Percentiles rank a stretch among this genome's conserved stretches.
These are phyloP conservation scores for Laticauda colubrina DNA, from an alignment of 2,113 vertebrate genomes.

Conservation along the genomic window DNA sequence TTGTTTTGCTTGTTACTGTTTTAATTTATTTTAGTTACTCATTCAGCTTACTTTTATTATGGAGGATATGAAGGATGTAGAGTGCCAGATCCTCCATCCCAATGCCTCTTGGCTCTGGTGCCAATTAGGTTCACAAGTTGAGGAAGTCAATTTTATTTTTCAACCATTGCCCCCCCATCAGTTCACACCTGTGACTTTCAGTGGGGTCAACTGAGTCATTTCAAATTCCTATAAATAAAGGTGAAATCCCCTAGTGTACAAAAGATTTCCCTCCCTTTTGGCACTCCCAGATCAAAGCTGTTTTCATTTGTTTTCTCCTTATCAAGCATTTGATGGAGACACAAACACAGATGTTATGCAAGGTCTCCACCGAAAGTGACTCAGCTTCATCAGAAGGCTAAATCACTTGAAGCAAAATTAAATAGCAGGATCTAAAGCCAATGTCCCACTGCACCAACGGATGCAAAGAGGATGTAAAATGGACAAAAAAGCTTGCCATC, in stretches of 20 bases:
- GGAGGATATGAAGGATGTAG: neutral
- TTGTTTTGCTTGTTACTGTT: neutral
- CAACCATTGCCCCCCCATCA: neutral
- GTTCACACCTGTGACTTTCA: neutral
- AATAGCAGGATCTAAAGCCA: neutral
- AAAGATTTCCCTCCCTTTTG: neutral
- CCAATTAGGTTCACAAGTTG: neutral
- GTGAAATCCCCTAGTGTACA: neutral
- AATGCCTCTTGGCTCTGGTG: neutral
- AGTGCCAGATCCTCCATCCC: neutral
- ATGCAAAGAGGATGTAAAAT: too few relatives aligned
- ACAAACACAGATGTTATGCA: neutral
- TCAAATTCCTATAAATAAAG: neutral
- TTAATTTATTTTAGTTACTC: neutral
- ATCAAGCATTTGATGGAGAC: neutral
- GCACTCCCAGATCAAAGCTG: neutral
- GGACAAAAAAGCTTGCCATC: too few relatives aligned
- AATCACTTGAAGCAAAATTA: neutral
- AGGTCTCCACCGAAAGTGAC: neutral
- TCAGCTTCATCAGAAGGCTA: neutral
- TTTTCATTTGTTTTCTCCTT: neutral
- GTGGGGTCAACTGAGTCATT: neutral
- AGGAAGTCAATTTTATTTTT: neutral
- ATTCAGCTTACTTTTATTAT: neutral
- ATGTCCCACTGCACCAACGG: too few relatives aligned